Evolutionary conservation across 2,797 vertebrate species (phyloP), one percentile per base, ranked within the genome.

Genomic region (Hapalemur alaotrensis): DNA sequence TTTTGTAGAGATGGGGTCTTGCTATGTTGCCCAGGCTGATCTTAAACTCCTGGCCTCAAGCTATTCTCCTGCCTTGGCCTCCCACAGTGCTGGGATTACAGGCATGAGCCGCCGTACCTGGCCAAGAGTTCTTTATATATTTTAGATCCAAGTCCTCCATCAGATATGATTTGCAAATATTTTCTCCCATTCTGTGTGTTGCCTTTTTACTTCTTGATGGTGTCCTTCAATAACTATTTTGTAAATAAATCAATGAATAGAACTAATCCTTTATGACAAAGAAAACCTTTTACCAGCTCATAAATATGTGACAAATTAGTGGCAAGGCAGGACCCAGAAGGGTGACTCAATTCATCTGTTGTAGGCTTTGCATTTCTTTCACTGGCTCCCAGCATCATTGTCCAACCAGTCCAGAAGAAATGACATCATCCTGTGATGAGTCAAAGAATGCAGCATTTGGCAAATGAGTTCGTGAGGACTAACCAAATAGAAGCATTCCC

Each of bases 191-290:
- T 54, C 50, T 81, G 30, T 88, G 35, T 12, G 6, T 23, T 96
- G 7, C 48, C 41, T 90, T 96, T 92, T 93, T n/a, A 89, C 22
- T 75, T 93, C 50, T 84, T 83, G 14, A 95, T 28, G 22, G 7
- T 84, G 3, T 67, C 72, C 22, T 96, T 92, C 22, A 32, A 63
- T 52, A 84, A 96, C 18, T 57, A 89, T 59, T 69, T 94, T 59
- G 20, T 12, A 95, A 96, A 81, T 76, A 76, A 97, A 93, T n/a
- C n/a, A 92, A 78, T 82, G 48, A 86, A 52, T 46, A 86, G 48
- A 84, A 88, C 61, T 17, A 91, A 80, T 43, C 12, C 12, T 93
- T 84, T 52, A 78, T 73, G 65, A 83, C 46, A 85, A 83, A 80
- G 73, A 92, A 90, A 63, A 22, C 15, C 13, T 72, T 2, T 15